Evolutionary conservation across 2,888 invertebrate genomes (phyloP), one percentile per base, ranked within the genome.

Genomic region (Macaria notata): DNA sequence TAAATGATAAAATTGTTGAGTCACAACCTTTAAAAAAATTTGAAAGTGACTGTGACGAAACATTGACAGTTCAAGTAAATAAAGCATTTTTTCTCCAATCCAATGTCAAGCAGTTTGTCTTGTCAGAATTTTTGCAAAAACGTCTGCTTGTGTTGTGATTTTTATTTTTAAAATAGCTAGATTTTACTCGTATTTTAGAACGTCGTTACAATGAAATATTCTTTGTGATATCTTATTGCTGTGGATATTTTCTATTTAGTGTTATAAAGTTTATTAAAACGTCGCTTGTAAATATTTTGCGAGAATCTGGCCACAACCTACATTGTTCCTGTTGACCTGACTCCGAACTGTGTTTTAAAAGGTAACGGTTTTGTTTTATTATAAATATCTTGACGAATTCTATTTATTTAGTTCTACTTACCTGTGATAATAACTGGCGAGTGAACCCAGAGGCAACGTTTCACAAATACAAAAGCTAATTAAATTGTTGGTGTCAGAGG

Each of bases 271-370:
- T 83, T 72, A 70, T 56, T 71, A 67, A 76, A 76, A 72, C 69
- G 69, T 73, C 73, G 70, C 75, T 76, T 72, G 78, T 79, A 78
- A 73, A 72, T 76, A 44, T 53, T 56, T 54, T 78, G 79, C 70
- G 69, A 72, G 70, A 64, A 72, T 75, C 74, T 77, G 76, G 71
- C 76, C 79, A 58, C 54, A 83, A 75, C 79, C 79, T 83, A 84
- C 84, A 81, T 87, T 79, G 84, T 86, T 86, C 84, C 83, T 84
- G 84, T 78, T 84, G 83, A 84, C 82, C 81, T 82, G 83, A 72
- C 75, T 81, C 70, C 70, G 74, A 75, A 67, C 83, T 80, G 83
- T 82, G 71, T 84, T 88, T 84, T 73, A 83, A 88, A 88, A 88
- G 88, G 88, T 89, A 89, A 88, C 88, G 86, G 86, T 81, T 85